phyloP scores from a whole-genome alignment of 2,113 vertebrate species.

The Cyanoramphus novaezelandiae region DNA sequence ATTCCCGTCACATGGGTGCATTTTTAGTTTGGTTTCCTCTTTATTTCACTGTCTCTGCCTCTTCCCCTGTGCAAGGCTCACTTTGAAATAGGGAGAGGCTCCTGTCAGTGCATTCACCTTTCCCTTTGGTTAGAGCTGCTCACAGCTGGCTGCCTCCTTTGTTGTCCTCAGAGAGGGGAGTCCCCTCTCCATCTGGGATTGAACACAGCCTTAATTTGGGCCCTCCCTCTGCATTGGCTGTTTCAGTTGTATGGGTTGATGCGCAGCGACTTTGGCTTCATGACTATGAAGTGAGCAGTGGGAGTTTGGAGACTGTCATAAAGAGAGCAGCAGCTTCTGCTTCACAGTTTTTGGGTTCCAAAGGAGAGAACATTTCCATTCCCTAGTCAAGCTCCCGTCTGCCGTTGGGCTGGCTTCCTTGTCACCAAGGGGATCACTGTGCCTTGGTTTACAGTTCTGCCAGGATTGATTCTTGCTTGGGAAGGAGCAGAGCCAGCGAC shows the following conservation, averaged over 20 bases:
- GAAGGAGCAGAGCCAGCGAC: not conserved
- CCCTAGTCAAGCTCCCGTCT: not conserved
- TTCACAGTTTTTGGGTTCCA: not conserved
- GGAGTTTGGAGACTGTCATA: not conserved
- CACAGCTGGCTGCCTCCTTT: not conserved
- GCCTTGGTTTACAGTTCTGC: not conserved
- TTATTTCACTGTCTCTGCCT: not conserved
- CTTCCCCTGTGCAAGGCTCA: not conserved
- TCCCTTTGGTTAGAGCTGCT: not conserved
- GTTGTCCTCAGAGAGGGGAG: not conserved
- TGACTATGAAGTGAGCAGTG: not conserved
- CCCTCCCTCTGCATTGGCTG: not conserved
- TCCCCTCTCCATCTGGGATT: not conserved
- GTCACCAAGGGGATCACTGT: not conserved
- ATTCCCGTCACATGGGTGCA: not conserved
- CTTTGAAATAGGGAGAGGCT: not conserved
- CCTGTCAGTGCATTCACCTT: not conserved
- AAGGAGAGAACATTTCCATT: not conserved
- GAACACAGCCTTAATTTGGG: not conserved
- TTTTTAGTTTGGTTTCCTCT: not conserved
- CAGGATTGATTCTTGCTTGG: not conserved
- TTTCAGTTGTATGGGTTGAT: not conserved
- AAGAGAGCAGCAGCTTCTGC: not conserved
- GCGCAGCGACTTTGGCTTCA: not conserved
- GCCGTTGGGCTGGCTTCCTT: not conserved